These are phyloP conservation scores for Empidonax alnorum DNA, from an alignment of 2,113 vertebrate species.

Conservation along the genomic window DNA sequence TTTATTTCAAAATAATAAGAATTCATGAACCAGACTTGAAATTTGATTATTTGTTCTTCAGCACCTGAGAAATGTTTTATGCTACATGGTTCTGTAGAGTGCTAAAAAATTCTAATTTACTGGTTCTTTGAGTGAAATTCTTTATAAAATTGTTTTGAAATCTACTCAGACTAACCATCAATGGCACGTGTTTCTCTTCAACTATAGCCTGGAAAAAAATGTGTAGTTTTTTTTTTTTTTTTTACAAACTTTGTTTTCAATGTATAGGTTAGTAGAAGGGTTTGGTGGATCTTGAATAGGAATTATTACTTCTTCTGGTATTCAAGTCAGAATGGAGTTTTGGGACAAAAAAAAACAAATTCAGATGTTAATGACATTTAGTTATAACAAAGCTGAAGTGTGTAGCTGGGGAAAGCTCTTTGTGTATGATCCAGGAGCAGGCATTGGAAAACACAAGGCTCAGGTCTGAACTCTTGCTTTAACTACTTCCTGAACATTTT, in stretches of 20 bases:
- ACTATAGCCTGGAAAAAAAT: not conserved
- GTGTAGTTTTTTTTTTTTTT: not conserved
- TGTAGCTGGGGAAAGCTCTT: not conserved
- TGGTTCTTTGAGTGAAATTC: not conserved
- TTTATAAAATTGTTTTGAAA: not conserved
- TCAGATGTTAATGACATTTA: not conserved
- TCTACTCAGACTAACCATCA: not conserved
- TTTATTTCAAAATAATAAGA: not conserved
- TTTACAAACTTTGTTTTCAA: not conserved
- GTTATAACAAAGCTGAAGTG: not conserved
- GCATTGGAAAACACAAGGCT: not conserved
- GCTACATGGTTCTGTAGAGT: not conserved
- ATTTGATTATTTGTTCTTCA: not conserved
- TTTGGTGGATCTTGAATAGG: not conserved
- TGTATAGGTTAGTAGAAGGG: not conserved
- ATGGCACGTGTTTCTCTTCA: not conserved
- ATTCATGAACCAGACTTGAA: not conserved
- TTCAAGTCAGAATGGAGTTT: not conserved
- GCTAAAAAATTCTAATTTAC: not conserved
- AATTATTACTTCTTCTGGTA: not conserved
- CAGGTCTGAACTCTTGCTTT: not conserved
- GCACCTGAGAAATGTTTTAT: not conserved
- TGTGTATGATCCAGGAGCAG: not conserved
- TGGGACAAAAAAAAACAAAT: not conserved
- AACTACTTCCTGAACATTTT: not conserved